phyloP scores from a whole-genome alignment of 2,888 invertebrate species.

The Gnatocerus cornutus region DNA sequence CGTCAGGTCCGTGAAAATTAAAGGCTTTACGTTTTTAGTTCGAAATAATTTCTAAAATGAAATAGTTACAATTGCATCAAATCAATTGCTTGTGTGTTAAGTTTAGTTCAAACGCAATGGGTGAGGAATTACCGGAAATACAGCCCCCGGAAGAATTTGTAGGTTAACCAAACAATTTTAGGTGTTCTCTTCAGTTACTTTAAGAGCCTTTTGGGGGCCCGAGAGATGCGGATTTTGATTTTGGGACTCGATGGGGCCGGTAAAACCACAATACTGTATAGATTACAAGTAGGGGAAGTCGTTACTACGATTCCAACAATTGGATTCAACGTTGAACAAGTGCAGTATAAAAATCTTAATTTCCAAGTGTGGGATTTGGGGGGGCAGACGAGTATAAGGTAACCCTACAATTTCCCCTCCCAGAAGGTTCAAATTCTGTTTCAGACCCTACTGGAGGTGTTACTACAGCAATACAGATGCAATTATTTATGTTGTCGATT shows the following conservation, averaged over 20 bases:
- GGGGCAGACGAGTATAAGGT: conserved; percentile 99
- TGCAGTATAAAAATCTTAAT: conserved; percentile 98
- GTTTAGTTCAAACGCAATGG: conserved; percentile 41
- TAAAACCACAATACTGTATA: conserved; percentile 98
- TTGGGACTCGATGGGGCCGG: conserved; percentile 99
- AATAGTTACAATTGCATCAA: conserved; percentile 19
- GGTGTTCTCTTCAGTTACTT: conserved; percentile 98
- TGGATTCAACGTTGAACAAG: conserved; percentile 99
- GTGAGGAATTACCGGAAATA: conserved; percentile 16
- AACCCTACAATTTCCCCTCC: conserved; percentile 56
- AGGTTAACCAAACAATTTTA: conserved; percentile 66
- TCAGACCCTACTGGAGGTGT: conserved; percentile 99
- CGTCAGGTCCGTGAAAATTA: conserved; percentile 32
- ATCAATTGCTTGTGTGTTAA: conserved; percentile 15
- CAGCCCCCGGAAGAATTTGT: not conserved
- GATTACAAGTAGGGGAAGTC: conserved; percentile 98
- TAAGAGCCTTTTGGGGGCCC: conserved; percentile 93
- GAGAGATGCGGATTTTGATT: conserved; percentile 98
- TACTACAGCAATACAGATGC: conserved; percentile 99
- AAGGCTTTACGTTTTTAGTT: conserved; percentile 27
- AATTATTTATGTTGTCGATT: conserved; percentile 99
- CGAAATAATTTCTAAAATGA: conserved; percentile 34
- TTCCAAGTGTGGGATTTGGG: conserved; percentile 99
- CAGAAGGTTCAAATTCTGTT: conserved; percentile 60
- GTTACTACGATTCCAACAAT: conserved; percentile 99